Evolutionary conservation across 2,113 vertebrate species (phyloP), one percentile per base, ranked within the genome.

Genomic region (Coregonus clupeaformis): DNA sequence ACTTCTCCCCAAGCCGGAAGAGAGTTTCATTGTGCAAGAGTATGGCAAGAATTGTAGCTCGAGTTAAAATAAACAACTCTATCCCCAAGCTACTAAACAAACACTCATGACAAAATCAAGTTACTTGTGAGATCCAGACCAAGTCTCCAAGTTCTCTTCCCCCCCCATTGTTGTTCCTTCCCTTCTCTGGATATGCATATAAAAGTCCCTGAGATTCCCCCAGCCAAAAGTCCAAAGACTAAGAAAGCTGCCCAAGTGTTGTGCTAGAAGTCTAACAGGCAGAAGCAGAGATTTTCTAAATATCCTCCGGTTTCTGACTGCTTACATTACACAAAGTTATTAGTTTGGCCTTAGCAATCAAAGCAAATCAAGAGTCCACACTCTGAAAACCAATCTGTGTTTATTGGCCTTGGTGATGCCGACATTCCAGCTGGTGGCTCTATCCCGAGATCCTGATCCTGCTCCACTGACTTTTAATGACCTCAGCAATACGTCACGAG

Each of bases 371-470:
- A 69, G 65, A 55, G 55, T 69, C 57, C 18, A 22, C 65, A 13
- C 68, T 78, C 71, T 69, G 76, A 78, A 78, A 78, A 70, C 65
- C 71, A 73, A 73, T 78, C 70, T 78, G 66, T 73, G 76, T 78
- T 78, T 73, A 78, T 78, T 73, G 71, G 76, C 71, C 76, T 69
- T 69, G 24, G 30, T 13, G 66, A 69, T 55, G 71, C 76, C 32
- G 32, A 24, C 57, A 73, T 69, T 78, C 76, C 76, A 73, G 65
- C 25, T 73, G 69, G 57, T 49, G 30, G 55, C 55, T 67, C 65
- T 55, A 73, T 60, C 60, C 66, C 76, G 45, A n/a, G 55, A 73
- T 60, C 60, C 66, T 71, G 45, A 69, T 52, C 30, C 57, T 22
- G 76, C 76, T 63, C 62, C 64, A 69, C 71, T 73, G 71, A 69